phyloP scores from a whole-genome alignment of 2,113 vertebrate genomes.

The Larimichthys polyactis region DNA sequence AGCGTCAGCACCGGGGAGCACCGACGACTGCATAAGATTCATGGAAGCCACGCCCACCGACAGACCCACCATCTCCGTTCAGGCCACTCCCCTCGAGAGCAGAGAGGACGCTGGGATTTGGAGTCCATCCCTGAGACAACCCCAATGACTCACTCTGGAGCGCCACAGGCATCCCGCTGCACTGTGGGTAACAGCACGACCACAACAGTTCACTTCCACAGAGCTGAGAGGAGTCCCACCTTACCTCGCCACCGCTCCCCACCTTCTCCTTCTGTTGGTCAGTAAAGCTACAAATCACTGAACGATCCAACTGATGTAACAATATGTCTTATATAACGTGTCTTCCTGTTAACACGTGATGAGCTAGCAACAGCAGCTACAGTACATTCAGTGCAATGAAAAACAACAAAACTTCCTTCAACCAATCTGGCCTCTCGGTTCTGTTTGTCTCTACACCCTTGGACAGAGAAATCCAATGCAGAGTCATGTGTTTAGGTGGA shows the following conservation, averaged over 20 bases:
- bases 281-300: conserved; percentile 16
- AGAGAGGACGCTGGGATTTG: conserved; percentile 81
- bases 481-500: no score
- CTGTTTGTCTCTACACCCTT: no score
- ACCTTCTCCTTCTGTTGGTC: conserved; percentile 53
- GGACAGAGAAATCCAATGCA: no score
- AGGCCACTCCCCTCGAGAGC: conserved; percentile 73
- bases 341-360: no score
- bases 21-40: conserved; percentile 75
- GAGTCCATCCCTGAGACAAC: conserved; percentile 82
- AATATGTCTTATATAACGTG: no score
- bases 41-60: conserved; percentile 61
- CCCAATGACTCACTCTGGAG: conserved; percentile 45
- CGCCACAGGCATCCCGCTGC: conserved; percentile 60
- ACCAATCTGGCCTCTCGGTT: no score
- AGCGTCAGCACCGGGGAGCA: conserved; percentile 77
- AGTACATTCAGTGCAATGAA: background rate
- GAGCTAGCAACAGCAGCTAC: background rate
- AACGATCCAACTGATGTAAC: background rate
- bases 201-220: conserved; percentile 77
- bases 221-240: conserved; percentile 77
- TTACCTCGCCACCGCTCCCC: conserved; percentile 63
- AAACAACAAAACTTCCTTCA: background rate
- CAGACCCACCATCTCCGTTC: conserved; percentile 57
- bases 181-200: conserved; percentile 76